phyloP scores from a whole-genome alignment of 2,113 vertebrate genomes.

The Mus musculus region GRCm39 chr6:32304001-32304500 shows the following conservation, averaged over 20 bases:
- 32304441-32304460: conserved; percentile 66
- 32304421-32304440: conserved; percentile 85
- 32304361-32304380: conserved; percentile 84
- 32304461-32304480: conserved; percentile 39
- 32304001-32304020: neutral
- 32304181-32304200: neutral
- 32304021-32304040: neutral
- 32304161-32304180: neutral
- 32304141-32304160: neutral
- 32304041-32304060: neutral
- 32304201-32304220: neutral
- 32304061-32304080: neutral
- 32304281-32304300: neutral
- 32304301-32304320: neutral
- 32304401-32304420: conserved; percentile 69
- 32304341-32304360: conserved; percentile 80
- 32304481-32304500: conserved; percentile 62
- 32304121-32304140: neutral
- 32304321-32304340: conserved; percentile 41
- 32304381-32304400: conserved; percentile 78
- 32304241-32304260: neutral
- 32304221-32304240: neutral
- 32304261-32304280: neutral
- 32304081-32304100: neutral
- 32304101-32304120: neutral